Evolutionary conservation across 2,113 vertebrate species (phyloP).

Genomic region (Eudyptes chrysolophus): DNA sequence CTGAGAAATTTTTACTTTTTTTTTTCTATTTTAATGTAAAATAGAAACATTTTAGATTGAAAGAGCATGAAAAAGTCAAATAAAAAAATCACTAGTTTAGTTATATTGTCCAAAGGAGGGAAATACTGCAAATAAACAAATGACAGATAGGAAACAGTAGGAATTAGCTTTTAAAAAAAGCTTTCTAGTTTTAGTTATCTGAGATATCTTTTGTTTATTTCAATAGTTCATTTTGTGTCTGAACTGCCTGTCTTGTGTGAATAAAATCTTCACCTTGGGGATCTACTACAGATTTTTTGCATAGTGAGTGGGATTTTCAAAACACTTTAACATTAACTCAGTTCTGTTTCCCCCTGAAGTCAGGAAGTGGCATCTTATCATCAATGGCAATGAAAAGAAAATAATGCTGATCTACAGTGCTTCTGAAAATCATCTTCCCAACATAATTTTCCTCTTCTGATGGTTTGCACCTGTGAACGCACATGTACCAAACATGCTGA

Average conservation of each 20-base stretch:
- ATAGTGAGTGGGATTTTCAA: conserved; percentile 2
- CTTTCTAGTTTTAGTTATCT: neutral
- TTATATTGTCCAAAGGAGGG: neutral
- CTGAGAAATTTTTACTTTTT: neutral
- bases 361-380: neutral
- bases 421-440: neutral
- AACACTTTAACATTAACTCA: neutral
- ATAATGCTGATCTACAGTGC: neutral
- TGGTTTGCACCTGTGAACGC: neutral
- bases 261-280: conserved; percentile 7
- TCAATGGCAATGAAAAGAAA: neutral
- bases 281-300: neutral
- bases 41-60: neutral
- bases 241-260: neutral
- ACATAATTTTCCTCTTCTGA: neutral
- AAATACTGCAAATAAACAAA: conserved; percentile 1
- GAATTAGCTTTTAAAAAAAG: neutral
- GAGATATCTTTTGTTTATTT: neutral
- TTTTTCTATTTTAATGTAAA: neutral
- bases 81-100: neutral
- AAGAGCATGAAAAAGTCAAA: neutral
- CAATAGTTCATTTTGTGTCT: neutral
- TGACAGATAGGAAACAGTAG: neutral
- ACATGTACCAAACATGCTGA: neutral
- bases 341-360: neutral